These are phyloP conservation scores for Drosophila saltans DNA, from an alignment of 1,140 invertebrate species.

Conservation along the genomic window DNA sequence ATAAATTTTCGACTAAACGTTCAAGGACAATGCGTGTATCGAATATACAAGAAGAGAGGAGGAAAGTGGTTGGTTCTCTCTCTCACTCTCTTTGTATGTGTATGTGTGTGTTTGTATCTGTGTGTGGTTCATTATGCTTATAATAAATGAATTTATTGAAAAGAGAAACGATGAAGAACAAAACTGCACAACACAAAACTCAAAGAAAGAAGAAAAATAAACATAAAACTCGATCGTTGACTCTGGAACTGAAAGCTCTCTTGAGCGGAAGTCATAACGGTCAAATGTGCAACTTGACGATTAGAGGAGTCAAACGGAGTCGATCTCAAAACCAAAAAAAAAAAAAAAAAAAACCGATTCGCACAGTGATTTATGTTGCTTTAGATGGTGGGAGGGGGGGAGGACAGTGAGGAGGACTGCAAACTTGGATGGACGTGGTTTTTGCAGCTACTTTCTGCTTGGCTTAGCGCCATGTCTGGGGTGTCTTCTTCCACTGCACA, in stretches of 20 bases:
- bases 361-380: constrained; percentile 62
- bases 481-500: constrained; percentile 39
- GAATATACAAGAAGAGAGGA: constrained; percentile 34
- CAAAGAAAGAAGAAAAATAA: constrained; percentile 28
- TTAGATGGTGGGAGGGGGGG: background rate
- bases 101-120: constrained; percentile 22
- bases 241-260: constrained; percentile 24
- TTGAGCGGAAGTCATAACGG: constrained; percentile 72
- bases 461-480: constrained; percentile 70
- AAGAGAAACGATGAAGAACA: constrained; percentile 1
- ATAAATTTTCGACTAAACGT: constrained; percentile 78
- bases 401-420: too few species aligned
- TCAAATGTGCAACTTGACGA: constrained; percentile 48
- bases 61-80: background rate
- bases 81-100: constrained; percentile 4
- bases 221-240: constrained; percentile 54
- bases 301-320: constrained; percentile 34
- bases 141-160: constrained; percentile 51
- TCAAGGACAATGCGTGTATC: constrained; percentile 71
- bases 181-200: constrained; percentile 13
- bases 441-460: constrained; percentile 55
- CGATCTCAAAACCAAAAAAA: background rate
- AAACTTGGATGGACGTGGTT: constrained; percentile 8
- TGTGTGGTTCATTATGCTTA: constrained; percentile 53
- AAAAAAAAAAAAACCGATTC: constrained; percentile 17